These are phyloP conservation scores for Odontesthes bonariensis DNA, from an alignment of 2,113 vertebrate species.

Conservation along the genomic window DNA sequence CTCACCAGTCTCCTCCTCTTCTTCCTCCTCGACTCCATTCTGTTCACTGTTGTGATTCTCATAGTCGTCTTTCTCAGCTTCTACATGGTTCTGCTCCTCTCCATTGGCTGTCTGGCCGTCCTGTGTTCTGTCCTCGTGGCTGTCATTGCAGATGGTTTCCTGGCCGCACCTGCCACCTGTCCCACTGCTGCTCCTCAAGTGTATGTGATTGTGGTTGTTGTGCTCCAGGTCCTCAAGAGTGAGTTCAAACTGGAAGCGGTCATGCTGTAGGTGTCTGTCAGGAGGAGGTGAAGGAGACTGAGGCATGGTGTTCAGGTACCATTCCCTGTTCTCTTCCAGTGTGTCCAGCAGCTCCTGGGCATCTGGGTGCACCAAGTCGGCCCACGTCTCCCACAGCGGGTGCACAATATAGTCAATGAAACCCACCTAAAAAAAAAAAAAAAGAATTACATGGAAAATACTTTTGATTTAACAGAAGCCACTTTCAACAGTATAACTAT, in stretches of 20 bases:
- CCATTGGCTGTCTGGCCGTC: not conserved
- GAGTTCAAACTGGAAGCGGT: constrained; percentile 89
- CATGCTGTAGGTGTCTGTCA: constrained; percentile 66
- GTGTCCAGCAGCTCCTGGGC: constrained; percentile 92
- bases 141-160: constrained; percentile 1
- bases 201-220: constrained; percentile 74
- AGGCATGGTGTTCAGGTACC: constrained; percentile 92
- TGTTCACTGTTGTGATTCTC: constrained; percentile 70
- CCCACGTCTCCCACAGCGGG: constrained; percentile 94
- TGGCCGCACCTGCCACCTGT: not conserved
- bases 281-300: constrained; percentile 84
- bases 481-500: too few relatives aligned
- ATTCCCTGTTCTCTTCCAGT: constrained; percentile 92
- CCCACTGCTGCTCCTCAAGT: constrained; percentile 27
- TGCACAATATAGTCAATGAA: constrained; percentile 92
- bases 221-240: constrained; percentile 85
- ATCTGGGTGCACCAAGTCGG: constrained; percentile 90
- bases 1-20: constrained; percentile 8
- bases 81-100: constrained; percentile 24
- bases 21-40: constrained; percentile 61
- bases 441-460: not conserved
- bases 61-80: constrained; percentile 41
- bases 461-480: not conserved
- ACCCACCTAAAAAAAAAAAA: constrained; percentile 82
- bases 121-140: not conserved